These are phyloP conservation scores for Epistrophella euchroma DNA, from an alignment of 2,888 invertebrate genomes.

Conservation along the genomic window DNA sequence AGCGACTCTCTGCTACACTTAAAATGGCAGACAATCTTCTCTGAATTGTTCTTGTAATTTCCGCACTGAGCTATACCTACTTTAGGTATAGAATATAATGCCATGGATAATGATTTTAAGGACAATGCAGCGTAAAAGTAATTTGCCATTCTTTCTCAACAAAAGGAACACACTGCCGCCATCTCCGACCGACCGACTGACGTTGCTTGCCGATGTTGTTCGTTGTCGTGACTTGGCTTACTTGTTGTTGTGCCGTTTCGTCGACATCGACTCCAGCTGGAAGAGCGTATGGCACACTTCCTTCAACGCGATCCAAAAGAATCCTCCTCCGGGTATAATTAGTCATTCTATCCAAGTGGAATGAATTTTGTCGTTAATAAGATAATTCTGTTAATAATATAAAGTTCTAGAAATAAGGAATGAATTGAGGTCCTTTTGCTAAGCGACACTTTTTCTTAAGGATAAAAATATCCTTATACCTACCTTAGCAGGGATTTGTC, in stretches of 20 bases:
- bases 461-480: slow-evolving; percentile 26
- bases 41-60: slow-evolving; percentile 59
- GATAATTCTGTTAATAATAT: slow-evolving; percentile 73
- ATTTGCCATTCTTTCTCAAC: slow-evolving; percentile 63
- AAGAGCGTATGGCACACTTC: slow-evolving; percentile 66
- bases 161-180: slow-evolving; percentile 49
- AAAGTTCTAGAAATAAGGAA: slow-evolving; percentile 43
- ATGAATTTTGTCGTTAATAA: slow-evolving; percentile 69
- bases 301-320: slow-evolving; percentile 44
- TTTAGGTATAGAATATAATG: slow-evolving; percentile 5
- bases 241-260: slow-evolving; percentile 1
- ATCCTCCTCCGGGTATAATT: slow-evolving; percentile 70
- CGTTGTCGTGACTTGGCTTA: not conserved
- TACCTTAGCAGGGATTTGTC: slow-evolving; percentile 47
- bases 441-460: slow-evolving; percentile 31
- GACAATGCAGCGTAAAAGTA: slow-evolving; percentile 68
- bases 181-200: not conserved
- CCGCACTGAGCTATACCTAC: slow-evolving; percentile 36
- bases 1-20: slow-evolving; percentile 14
- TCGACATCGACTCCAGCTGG: slow-evolving; percentile 27
- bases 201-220: not conserved
- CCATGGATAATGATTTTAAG: slow-evolving; percentile 71
- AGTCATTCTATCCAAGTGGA: slow-evolving; percentile 73
- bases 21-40: slow-evolving; percentile 58
- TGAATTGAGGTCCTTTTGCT: slow-evolving; percentile 27